Conservation (phyloP, 37 sponge, comb jelly and placozoan species). For the Lycopodina hypogea region DNA sequence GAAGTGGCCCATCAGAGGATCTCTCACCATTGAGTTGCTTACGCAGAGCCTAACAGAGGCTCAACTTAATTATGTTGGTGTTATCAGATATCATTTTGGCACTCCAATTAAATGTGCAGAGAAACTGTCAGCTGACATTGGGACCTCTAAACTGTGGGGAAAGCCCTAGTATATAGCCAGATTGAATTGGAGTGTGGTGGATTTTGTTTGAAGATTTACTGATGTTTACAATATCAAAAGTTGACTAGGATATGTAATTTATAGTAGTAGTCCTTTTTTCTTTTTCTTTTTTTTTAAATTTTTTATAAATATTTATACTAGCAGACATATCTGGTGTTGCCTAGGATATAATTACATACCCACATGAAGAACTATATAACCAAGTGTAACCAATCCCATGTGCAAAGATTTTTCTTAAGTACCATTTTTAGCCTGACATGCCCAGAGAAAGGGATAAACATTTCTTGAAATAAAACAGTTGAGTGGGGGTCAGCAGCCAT, state of each 20-base stretch:
- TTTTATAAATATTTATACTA: too few relatives aligned
- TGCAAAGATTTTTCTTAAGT: too few relatives aligned
- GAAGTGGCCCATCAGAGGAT: conserved; percentile 15
- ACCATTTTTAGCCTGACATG: too few relatives aligned
- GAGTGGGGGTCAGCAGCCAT: too few relatives aligned
- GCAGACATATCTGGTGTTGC: too few relatives aligned
- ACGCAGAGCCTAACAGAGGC: not conserved
- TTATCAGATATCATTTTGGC: not conserved
- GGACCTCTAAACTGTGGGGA: not conserved
- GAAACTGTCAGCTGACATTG: not conserved
- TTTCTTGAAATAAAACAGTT: too few relatives aligned
- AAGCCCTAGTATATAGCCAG: not conserved
- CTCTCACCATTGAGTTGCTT: not conserved
- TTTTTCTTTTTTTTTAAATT: too few relatives aligned
- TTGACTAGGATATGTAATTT: not conserved
- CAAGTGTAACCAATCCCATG: too few relatives aligned
- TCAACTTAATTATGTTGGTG: not conserved
- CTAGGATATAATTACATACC: too few relatives aligned
- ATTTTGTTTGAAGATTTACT: not conserved
- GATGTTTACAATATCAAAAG: not conserved
- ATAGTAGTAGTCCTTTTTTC: not conserved
- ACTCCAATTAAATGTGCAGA: not conserved
- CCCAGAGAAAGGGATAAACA: too few relatives aligned
- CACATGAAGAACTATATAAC: too few relatives aligned
- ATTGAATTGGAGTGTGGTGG: not conserved